Evolutionary conservation across 92 coral and sea anemone genomes (phyloP).

Genomic region (Scolanthus callimorphus): DNA sequence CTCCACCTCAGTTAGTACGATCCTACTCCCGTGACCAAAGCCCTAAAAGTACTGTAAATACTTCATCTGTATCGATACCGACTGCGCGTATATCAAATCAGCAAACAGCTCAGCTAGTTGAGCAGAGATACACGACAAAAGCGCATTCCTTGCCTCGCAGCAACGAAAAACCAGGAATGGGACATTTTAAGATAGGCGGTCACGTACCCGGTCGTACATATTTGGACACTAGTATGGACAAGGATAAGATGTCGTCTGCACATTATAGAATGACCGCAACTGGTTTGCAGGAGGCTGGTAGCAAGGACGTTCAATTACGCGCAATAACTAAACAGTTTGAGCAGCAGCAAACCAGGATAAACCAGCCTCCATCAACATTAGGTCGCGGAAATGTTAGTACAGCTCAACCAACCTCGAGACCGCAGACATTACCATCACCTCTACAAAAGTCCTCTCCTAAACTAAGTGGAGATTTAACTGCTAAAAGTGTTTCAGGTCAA

Average conservation of each 20-base stretch:
- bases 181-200: neutral
- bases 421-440: too few relatives aligned
- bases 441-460: too few relatives aligned
- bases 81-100: neutral
- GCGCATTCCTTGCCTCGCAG: neutral
- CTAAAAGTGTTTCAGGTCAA: too few relatives aligned
- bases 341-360: too few relatives aligned
- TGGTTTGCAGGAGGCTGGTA: neutral
- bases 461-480: too few relatives aligned
- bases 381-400: too few relatives aligned
- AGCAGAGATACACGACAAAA: too few relatives aligned
- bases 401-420: too few relatives aligned
- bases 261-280: neutral
- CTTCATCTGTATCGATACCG: neutral
- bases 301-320: neutral
- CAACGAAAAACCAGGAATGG: neutral
- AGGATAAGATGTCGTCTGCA: neutral
- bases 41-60: neutral
- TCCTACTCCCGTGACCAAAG: too few relatives aligned
- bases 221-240: neutral
- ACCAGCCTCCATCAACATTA: too few relatives aligned
- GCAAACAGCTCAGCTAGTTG: neutral
- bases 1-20: too few relatives aligned
- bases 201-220: neutral
- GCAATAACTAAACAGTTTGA: neutral